Percentiles rank a stretch among this genome's conserved stretches.
Evolutionary conservation across 2,113 vertebrate species (phyloP).

Genomic region (Aix galericulata): DNA sequence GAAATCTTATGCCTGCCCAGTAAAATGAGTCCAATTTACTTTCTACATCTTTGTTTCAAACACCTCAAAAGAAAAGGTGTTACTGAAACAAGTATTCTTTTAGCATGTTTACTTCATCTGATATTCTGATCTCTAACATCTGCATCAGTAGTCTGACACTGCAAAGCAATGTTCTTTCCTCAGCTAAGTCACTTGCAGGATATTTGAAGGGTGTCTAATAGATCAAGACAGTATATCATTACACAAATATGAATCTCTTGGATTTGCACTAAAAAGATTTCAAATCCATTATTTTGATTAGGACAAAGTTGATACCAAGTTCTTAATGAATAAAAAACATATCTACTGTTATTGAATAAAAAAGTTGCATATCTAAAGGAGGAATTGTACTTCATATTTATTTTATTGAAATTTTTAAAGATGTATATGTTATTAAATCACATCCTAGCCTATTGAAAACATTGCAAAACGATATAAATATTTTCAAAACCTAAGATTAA

Average conservation of each 20-base stretch:
- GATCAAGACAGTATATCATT: background rate
- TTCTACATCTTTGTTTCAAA: background rate
- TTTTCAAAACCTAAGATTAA: background rate
- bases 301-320: background rate
- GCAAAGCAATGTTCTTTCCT: background rate
- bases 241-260: background rate
- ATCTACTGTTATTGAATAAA: background rate
- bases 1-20: background rate
- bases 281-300: background rate
- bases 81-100: background rate
- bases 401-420: background rate
- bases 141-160: background rate
- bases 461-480: background rate
- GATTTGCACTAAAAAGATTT: background rate
- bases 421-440: background rate
- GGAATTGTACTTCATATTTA: background rate
- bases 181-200: background rate
- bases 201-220: background rate
- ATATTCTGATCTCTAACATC: background rate
- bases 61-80: background rate
- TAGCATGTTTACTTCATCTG: background rate
- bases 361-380: background rate
- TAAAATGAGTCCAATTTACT: background rate
- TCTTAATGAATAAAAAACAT: background rate
- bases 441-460: background rate